phyloP scores from a whole-genome alignment of 2,888 invertebrate genomes.

The Drosophila glabriapex region DNA sequence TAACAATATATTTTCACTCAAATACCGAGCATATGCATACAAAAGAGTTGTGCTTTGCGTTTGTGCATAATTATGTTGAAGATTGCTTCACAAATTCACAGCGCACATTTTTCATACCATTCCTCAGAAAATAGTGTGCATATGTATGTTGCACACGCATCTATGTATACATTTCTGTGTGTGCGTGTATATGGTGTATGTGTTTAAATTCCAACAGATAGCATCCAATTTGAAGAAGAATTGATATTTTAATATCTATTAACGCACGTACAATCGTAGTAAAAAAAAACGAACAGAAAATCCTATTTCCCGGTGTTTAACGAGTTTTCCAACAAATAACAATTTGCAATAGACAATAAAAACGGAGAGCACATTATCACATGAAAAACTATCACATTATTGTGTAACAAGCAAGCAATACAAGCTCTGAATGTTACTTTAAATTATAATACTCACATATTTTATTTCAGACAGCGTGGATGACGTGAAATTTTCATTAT shows the following conservation, averaged over 20 bases:
- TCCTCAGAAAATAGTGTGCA: constrained; percentile 14
- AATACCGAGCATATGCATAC: neutral
- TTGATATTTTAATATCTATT: neutral
- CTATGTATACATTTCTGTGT: constrained; percentile 4
- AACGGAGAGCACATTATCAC: constrained; percentile 4
- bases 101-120: constrained; percentile 30
- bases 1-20: neutral
- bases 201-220: constrained; percentile 7
- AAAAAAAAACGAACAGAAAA: constrained; percentile 9
- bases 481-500: constrained; percentile 64
- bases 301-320: constrained; percentile 7
- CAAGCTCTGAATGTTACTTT: constrained; percentile 14
- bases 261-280: neutral
- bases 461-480: constrained; percentile 58
- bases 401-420: constrained; percentile 1
- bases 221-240: neutral
- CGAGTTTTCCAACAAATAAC: neutral
- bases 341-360: constrained; percentile 13
- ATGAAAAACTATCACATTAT: neutral
- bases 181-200: neutral
- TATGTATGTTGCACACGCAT: constrained; percentile 1
- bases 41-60: constrained; percentile 7
- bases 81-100: constrained; percentile 15
- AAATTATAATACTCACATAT: constrained; percentile 54
- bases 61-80: constrained; percentile 7